A percentile compares a stretch with the other conserved stretches of the same genome.
These are phyloP conservation scores for Dendroctonus ponderosae DNA, from an alignment of 1,140 invertebrate genomes.

Conservation along the genomic window DNA sequence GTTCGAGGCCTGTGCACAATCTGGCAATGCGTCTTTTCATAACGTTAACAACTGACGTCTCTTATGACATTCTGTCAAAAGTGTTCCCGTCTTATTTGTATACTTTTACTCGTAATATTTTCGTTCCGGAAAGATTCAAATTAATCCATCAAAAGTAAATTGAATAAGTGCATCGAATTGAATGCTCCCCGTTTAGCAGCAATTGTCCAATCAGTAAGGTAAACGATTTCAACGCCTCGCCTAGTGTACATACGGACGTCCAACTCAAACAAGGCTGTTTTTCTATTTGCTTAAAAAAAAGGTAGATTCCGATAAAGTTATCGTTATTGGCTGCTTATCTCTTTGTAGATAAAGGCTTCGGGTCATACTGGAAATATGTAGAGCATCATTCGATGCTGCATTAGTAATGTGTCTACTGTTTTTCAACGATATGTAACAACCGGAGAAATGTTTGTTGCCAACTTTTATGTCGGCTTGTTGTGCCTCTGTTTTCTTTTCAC, in stretches of 20 bases:
- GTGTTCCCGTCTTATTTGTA: too few relatives aligned
- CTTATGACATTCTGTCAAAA: too few relatives aligned
- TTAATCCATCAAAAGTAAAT: slow-evolving; percentile 43
- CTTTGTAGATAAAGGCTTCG: slow-evolving; percentile 24
- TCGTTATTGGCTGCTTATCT: slow-evolving; percentile 7
- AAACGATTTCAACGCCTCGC: slow-evolving; percentile 15
- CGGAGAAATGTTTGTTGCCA: slow-evolving; percentile 19
- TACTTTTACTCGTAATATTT: too few relatives aligned
- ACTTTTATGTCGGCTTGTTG: slow-evolving; percentile 17
- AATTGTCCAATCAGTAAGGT: slow-evolving; percentile 37
- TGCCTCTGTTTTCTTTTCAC: slow-evolving; percentile 21
- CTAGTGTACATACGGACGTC: slow-evolving; percentile 8
- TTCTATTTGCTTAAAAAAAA: slow-evolving; percentile 7
- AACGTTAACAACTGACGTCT: too few relatives aligned
- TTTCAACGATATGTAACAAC: slow-evolving; percentile 25
- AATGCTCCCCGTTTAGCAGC: slow-evolving; percentile 23
- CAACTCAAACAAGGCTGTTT: neutral
- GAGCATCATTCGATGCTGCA: neutral
- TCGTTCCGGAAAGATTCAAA: slow-evolving; percentile 31
- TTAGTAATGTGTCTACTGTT: neutral
- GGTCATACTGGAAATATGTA: neutral
- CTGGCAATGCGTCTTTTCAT: too few relatives aligned
- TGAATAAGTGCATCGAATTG: slow-evolving; percentile 41
- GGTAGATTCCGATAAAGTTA: slow-evolving; percentile 9
- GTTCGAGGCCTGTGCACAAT: too few relatives aligned